These are phyloP conservation scores for Polyergus mexicanus DNA, from an alignment of 1,140 invertebrate species.

Conservation along the genomic window DNA sequence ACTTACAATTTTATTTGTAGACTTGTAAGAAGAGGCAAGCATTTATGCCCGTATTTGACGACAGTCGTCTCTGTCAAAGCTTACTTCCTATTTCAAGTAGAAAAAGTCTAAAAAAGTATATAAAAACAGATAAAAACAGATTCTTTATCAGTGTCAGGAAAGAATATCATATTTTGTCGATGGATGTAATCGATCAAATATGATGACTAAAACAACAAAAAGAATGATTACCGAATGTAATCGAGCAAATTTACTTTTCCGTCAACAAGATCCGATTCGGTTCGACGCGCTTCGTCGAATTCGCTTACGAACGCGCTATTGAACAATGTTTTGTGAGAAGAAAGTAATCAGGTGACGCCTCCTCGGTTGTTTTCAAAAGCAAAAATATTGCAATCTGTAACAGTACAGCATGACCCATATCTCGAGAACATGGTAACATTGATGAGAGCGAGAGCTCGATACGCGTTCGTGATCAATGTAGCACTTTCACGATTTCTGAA, in stretches of 20 bases:
- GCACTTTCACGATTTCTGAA: constrained; percentile 57
- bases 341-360: constrained; percentile 31
- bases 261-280: background rate
- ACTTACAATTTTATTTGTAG: background rate
- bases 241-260: constrained; percentile 1
- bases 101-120: constrained; percentile 2
- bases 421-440: constrained; percentile 16
- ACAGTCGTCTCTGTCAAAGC: too few species aligned
- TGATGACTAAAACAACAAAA: background rate
- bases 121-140: background rate
- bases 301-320: constrained; percentile 19
- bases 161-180: background rate
- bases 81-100: too few species aligned
- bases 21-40: background rate
- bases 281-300: constrained; percentile 4
- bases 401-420: constrained; percentile 38
- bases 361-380: constrained; percentile 18
- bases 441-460: constrained; percentile 45
- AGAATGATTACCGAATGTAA: constrained; percentile 20
- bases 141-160: constrained; percentile 19
- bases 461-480: background rate
- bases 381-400: constrained; percentile 39
- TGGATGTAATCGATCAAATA: background rate
- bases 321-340: constrained; percentile 3
- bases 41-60: background rate